Conservation (phyloP, 1,140 invertebrate genomes). For the Chionoecetes opilio region DNA sequence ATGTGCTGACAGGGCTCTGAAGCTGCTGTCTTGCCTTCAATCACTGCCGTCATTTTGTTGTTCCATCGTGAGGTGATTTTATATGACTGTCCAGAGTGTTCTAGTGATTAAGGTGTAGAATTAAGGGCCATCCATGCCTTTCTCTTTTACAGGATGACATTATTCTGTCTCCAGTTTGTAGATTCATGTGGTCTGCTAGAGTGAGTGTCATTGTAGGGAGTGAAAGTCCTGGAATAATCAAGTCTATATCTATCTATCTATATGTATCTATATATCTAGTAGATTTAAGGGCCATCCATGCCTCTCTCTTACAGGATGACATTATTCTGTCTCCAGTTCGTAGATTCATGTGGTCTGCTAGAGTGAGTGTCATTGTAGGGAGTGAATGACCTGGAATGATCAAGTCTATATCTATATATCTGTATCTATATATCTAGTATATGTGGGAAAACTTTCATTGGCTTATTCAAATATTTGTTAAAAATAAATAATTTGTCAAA, state of each 20-base stretch:
- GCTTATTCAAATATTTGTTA: no score
- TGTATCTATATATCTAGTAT: no score
- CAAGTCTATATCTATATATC: no score
- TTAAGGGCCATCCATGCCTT: neutral
- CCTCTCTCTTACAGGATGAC: no score
- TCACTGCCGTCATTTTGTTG: neutral
- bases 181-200: neutral
- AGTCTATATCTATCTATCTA: no score
- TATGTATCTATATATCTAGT: no score
- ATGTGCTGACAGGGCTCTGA: neutral
- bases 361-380: neutral
- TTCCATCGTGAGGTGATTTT: constrained; percentile 6
- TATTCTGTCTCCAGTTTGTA: no score
- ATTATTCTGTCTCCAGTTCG: no score
- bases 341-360: neutral
- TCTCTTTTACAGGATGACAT: no score
- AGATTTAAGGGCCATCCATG: neutral
- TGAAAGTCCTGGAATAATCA: neutral
- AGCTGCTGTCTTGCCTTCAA: neutral
- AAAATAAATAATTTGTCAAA: no score
- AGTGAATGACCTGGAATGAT: neutral
- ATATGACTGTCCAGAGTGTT: constrained; percentile 10
- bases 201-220: neutral
- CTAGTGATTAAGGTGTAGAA: neutral
- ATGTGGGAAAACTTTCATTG: no score